These are phyloP conservation scores for Cephalopholis sonnerati DNA, from an alignment of 2,113 vertebrate genomes.

Conservation along the genomic window DNA sequence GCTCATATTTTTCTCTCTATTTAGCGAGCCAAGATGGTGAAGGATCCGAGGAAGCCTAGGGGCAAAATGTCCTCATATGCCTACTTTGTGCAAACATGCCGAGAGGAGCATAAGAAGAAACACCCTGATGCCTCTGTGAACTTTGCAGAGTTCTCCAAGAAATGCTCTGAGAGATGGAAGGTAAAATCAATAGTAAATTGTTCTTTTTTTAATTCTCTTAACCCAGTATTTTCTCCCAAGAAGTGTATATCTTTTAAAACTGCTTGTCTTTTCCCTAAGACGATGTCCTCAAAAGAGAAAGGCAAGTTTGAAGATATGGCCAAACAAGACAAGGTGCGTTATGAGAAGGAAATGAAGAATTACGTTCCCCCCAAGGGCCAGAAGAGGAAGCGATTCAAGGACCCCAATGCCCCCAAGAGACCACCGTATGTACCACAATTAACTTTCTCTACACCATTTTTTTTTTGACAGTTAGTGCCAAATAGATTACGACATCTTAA, in stretches of 20 bases:
- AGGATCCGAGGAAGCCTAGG: conserved; percentile 95
- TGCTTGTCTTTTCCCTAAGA: conserved; percentile 76
- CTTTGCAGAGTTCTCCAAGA: conserved; percentile 97
- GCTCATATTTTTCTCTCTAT: neutral
- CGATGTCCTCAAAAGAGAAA: conserved; percentile 97
- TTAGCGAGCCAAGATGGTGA: conserved; percentile 90
- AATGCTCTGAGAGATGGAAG: conserved; percentile 97
- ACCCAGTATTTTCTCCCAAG: neutral
- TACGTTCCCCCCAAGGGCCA: conserved; percentile 95
- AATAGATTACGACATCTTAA: neutral
- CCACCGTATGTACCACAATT: conserved; percentile 90
- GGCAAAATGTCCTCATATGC: conserved; percentile 98
- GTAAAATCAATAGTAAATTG: conserved; percentile 73
- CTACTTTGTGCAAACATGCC: conserved; percentile 97
- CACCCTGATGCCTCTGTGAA: conserved; percentile 94
- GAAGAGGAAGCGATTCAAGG: conserved; percentile 95
- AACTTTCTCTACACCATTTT: neutral
- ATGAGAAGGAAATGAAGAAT: conserved; percentile 97
- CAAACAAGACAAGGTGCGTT: conserved; percentile 94
- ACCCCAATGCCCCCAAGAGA: conserved; percentile 98
- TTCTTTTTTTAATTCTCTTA: neutral
- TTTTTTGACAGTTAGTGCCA: neutral
- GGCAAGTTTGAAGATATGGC: conserved; percentile 98
- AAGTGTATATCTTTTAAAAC: neutral
- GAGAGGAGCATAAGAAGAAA: conserved; percentile 99